Evolutionary conservation across 1,140 invertebrate species (phyloP).

Genomic region (Wiebesia pumilae): DNA sequence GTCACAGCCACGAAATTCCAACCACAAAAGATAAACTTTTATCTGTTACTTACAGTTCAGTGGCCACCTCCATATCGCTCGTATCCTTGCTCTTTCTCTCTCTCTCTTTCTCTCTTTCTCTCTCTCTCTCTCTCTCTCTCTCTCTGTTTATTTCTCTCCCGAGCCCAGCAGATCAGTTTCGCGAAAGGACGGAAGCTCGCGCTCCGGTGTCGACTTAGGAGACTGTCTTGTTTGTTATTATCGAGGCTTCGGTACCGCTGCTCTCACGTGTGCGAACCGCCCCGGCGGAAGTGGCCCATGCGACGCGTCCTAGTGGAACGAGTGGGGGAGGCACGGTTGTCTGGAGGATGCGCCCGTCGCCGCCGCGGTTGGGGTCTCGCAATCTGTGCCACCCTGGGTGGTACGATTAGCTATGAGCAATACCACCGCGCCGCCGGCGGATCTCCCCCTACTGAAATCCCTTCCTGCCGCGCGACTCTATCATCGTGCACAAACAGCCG

Average conservation of each 20-base stretch:
- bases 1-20: too few relatives aligned
- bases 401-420: constrained; percentile 71
- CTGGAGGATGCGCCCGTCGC: constrained; percentile 15
- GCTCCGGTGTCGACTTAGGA: not conserved
- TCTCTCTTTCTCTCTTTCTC: not conserved
- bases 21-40: not conserved
- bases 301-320: constrained; percentile 51
- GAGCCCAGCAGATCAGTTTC: not conserved
- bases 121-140: not conserved
- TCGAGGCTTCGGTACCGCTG: not conserved
- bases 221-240: not conserved
- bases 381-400: constrained; percentile 76
- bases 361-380: constrained; percentile 49
- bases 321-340: not conserved
- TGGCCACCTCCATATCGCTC: constrained; percentile 69
- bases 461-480: constrained; percentile 68
- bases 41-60: constrained; percentile 69
- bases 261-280: constrained; percentile 39
- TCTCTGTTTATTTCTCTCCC: not conserved
- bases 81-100: not conserved
- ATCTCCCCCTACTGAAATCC: constrained; percentile 72
- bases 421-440: constrained; percentile 12
- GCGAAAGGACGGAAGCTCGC: not conserved
- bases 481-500: constrained; percentile 16
- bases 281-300: constrained; percentile 63